Evolutionary conservation across 1,140 invertebrate species (phyloP), one percentile per base, ranked within the genome.

Genomic region (Papilio polyxenes): DNA sequence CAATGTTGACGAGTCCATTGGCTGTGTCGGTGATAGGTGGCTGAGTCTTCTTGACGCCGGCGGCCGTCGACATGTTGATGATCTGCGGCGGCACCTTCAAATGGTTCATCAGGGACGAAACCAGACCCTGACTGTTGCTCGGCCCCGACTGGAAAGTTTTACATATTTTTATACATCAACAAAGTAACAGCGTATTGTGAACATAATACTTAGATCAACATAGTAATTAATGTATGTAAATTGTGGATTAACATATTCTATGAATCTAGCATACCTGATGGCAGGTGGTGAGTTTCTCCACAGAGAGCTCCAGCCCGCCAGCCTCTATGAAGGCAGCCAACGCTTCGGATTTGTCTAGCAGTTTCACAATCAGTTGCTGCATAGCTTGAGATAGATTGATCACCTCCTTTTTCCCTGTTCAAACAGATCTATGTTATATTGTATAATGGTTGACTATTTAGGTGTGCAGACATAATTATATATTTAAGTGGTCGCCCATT

Each of bases 1-100:
- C 98, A 94, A 98, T 98, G 92, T 99, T 99, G 17, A 98, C 95
- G 5, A 98, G 92, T 2, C 97, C 97, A 87, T 96, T 95, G 17
- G 93, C 93, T 31, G 95, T 95, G 84, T 96, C 95, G 15, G 95
- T 88, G 40, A 92, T 92, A 1, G 94, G 90, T 75, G 95, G 94
- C 49, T 95, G 91, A 1, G 93, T 89, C 88, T 96, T 97, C 87
- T 96, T 97, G 83, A 89, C 89, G 10, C 93, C 89, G 1, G 93
- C 93, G 0, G 94, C 92, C 85, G 96, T 95, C 85, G 96, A 90
- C 91, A 96, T 82, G 91, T 94, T 95, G 83, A 93, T 90, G 31
- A 94, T 84, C 78, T 94, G 94, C 10, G 92, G 91, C 23, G 94
- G 94, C 53, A 94, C 82, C 83, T 94, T 94, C 80, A 95, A 84